Conservation (phyloP, 2,888 invertebrate genomes). For the Imbricaverruca yamaguchii region DNA sequence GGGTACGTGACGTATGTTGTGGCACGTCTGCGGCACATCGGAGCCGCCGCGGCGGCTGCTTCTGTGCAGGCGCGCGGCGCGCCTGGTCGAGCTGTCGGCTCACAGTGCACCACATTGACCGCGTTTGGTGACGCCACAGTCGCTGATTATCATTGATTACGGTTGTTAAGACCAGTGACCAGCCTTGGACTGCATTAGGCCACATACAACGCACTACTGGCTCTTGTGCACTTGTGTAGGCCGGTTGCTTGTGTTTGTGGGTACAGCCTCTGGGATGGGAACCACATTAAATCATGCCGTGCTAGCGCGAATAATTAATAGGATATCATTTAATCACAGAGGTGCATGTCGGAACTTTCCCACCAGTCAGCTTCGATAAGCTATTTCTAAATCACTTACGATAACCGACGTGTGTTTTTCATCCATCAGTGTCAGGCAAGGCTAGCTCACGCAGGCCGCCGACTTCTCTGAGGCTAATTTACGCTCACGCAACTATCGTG, state of each 20-base stretch:
- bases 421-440: background rate
- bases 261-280: background rate
- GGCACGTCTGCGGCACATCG: no score
- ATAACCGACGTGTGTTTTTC: background rate
- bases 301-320: background rate
- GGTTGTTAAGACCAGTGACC: background rate
- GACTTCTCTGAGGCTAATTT: background rate
- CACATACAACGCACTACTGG: background rate
- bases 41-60: no score
- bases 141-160: slow-evolving; percentile 3
- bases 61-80: no score
- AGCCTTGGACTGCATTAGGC: background rate
- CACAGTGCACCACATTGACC: background rate
- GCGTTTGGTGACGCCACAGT: background rate
- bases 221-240: background rate
- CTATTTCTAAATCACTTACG: background rate
- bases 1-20: no score
- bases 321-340: background rate
- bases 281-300: background rate
- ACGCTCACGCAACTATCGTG: background rate
- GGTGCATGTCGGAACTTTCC: background rate
- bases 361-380: background rate
- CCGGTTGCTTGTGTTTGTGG: background rate
- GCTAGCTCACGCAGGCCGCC: background rate
- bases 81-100: no score